Base-by-base conservation (phyloP, 2,888 invertebrate species). In the Urechis unicinctus region DNA sequence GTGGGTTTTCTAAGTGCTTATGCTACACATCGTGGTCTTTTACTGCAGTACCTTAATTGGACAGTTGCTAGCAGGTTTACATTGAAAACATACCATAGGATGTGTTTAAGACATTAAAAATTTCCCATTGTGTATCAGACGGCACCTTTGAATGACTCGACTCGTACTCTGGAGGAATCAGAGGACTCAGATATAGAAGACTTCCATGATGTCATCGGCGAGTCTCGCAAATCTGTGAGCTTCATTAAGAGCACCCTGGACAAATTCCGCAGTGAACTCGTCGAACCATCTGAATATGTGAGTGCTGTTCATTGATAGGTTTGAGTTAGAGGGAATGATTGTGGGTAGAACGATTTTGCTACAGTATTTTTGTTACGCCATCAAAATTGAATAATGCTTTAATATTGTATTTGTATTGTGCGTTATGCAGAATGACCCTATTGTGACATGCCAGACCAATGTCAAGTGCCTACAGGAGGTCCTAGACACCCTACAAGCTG, bases 371-470 rank as follows among this genome's bases (percentile, higher is more conserved):
- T n/a, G n/a, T n/a, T n/a, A n/a, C n/a, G n/a, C n/a, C n/a, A n/a
- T n/a, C n/a, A n/a, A n/a, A n/a, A n/a, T n/a, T n/a, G n/a, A n/a
- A n/a, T n/a, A n/a, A n/a, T n/a, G n/a, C n/a, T n/a, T n/a, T n/a
- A n/a, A n/a, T n/a, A n/a, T 36, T 36, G 36, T 13, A 13, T 36
- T 36, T 17, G 17, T 36, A 13, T 36, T 36, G 36, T 36, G 9
- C 17, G 17, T 36, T 13, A 36, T 78, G 80, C 79, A 93, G 92
- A 86, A 85, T 77, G 91, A 91, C 82, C 83, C 93, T 71, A 83
- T 88, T 74, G 85, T 86, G 60, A 88, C 88, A 58, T 91, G 92
- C 81, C 86, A 88, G 68, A 89, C 91, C 72, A 91, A 92, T 80
- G 85, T 91, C 71, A 85, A 85, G 73, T 86, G 89, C 71, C 82